Percentiles rank a stretch among this genome's conserved stretches.
Evolutionary conservation across 1,140 invertebrate species (phyloP).

Genomic region (Zaprionus davidi): DNA sequence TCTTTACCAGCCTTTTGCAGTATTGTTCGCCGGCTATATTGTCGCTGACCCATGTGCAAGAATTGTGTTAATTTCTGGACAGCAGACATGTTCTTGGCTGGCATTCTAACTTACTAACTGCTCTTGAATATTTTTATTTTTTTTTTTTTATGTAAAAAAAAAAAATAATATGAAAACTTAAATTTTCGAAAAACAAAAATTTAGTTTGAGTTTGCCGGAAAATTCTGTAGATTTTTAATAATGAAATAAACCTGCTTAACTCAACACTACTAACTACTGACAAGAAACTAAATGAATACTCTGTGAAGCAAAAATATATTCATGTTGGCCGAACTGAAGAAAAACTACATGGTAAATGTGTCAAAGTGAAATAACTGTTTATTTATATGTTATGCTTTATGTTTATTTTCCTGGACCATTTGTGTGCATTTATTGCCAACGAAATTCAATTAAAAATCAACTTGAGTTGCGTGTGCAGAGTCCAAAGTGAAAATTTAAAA

Average conservation of each 20-base stretch:
- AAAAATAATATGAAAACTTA: neutral
- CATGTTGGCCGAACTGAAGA: neutral
- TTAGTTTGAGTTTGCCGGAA: conserved; percentile 18
- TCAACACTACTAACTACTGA: conserved; percentile 1
- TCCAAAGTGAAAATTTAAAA: conserved; percentile 39
- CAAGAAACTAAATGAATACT: conserved; percentile 18
- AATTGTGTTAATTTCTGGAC: conserved; percentile 15
- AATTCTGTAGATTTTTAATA: neutral
- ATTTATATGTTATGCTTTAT: conserved; percentile 14
- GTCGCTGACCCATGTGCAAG: neutral
- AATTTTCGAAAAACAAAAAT: conserved; percentile 15
- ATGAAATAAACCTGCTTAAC: neutral
- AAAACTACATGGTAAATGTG: neutral
- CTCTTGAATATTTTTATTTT: conserved; percentile 7
- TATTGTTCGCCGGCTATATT: conserved; percentile 13
- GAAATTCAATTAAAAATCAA: conserved; percentile 69
- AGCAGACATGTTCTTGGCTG: conserved; percentile 25
- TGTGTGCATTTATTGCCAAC: conserved; percentile 46
- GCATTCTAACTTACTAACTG: conserved; percentile 6
- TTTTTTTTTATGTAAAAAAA: conserved; percentile 3
- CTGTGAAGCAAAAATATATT: neutral
- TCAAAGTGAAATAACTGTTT: conserved; percentile 5
- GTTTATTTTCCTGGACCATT: neutral
- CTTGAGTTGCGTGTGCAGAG: too few species aligned
- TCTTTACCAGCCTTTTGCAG: neutral